Base-by-base conservation (phyloP, 2,113 vertebrate species). In the Andinoacara biseriatus region DNA sequence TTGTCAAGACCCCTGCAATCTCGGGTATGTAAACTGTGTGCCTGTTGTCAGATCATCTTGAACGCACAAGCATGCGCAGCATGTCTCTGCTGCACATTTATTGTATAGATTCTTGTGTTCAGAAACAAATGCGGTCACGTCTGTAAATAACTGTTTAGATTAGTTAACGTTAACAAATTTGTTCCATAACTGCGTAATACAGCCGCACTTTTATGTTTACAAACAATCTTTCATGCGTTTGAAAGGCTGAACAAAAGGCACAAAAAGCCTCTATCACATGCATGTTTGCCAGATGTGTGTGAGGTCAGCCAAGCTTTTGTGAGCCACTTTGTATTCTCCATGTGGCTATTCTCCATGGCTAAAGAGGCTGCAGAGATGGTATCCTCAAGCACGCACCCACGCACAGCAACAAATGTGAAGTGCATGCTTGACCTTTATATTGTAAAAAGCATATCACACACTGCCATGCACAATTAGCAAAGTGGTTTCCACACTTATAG, bases 1-100 rank as follows among this genome's bases (percentile, higher is more conserved):
- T 95, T 95, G 93, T 95, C 93, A 90, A 89, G 93, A 91, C 90
- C 94, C 92, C 89, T 83, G 86, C 90, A 86, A 93, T 88, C 88
- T 65, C 10, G 58, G 79, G 72, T 78, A 87, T 87, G 88, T 90
- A 93, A 92, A 93, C 89, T 80, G 26, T 83, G 83, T 60, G 59
- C 81, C 85, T 86, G 83, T 62, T 91, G 91, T 93, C 86, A 91
- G 67, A 83, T 82, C 40, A 40, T 74, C 67, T 58, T 7, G 22
- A 60, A 33, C 58, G 35, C 63, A 89, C 65, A 89, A 43, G 84
- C 81, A 87, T 76, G 78, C 14, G 8, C 78, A 69, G 57, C 26
- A 58, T 17, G 52, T 80, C 82, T 80, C 33, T 24, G 38, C 49
- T 18, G 31, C 40, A 35, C 22, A 46, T 35, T 58, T 40, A 35